phyloP scores from a whole-genome alignment of 2,113 vertebrate genomes.

The Sprattus sprattus region DNA sequence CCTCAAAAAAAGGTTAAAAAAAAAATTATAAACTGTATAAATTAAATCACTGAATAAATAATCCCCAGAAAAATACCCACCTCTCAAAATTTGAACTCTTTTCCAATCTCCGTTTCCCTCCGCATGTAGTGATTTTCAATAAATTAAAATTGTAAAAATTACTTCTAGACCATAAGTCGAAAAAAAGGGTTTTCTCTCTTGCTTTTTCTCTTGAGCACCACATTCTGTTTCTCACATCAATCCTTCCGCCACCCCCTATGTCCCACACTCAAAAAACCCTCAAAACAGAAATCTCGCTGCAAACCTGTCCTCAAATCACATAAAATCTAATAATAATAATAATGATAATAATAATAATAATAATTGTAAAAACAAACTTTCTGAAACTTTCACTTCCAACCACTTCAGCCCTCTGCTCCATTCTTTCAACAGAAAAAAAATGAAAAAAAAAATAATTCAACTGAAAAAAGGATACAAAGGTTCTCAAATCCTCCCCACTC shows the following conservation, averaged over 20 bases:
- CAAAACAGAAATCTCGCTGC: constrained; percentile 52
- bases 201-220: constrained; percentile 47
- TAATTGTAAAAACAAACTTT: constrained; percentile 73
- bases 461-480: constrained; percentile 57
- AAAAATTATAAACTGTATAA: constrained; percentile 49
- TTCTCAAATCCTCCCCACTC: constrained; percentile 52
- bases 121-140: constrained; percentile 67
- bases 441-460: constrained; percentile 55
- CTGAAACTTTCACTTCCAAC: constrained; percentile 68
- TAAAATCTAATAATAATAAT: constrained; percentile 68
- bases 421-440: constrained; percentile 53
- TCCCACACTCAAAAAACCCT: constrained; percentile 64
- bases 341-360: constrained; percentile 66
- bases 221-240: constrained; percentile 48
- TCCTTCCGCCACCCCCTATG: constrained; percentile 52
- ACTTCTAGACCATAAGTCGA: constrained; percentile 57
- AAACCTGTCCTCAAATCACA: constrained; percentile 69
- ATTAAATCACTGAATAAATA: constrained; percentile 54
- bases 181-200: constrained; percentile 46
- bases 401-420: constrained; percentile 46
- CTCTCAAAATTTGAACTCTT: constrained; percentile 47
- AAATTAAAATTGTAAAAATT: constrained; percentile 67
- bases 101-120: constrained; percentile 46
- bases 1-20: constrained; percentile 35
- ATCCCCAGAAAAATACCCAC: constrained; percentile 48